Evolutionary conservation across 2,888 invertebrate genomes (phyloP).

Genomic region (Pemphredon lugubris): DNA sequence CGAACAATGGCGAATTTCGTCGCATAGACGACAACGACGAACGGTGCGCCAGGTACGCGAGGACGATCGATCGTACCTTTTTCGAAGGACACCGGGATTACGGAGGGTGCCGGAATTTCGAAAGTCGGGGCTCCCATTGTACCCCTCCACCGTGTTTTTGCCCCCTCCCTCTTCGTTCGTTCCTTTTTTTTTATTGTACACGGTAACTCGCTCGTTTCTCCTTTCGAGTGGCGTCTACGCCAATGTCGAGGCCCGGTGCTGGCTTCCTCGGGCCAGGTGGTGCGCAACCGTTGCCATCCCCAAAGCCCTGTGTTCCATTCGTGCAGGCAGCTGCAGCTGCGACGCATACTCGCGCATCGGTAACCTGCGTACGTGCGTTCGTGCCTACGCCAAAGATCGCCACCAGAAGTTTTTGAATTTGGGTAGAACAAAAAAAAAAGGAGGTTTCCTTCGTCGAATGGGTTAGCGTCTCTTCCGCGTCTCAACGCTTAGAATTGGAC

Average conservation of each 20-base stretch:
- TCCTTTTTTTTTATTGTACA: slow-evolving; percentile 5
- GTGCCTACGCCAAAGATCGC: background rate
- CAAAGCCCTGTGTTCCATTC: slow-evolving; percentile 70
- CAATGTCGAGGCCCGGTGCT: slow-evolving; percentile 72
- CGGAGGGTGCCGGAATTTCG: slow-evolving; percentile 56
- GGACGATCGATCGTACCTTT: slow-evolving; percentile 63
- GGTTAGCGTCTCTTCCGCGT: too few relatives aligned
- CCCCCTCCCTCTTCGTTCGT: background rate
- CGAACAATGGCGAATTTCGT: slow-evolving; percentile 2
- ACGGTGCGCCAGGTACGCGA: slow-evolving; percentile 16
- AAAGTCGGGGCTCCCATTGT: slow-evolving; percentile 56
- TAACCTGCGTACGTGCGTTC: background rate
- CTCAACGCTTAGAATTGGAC: too few relatives aligned
- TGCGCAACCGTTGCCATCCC: slow-evolving; percentile 77
- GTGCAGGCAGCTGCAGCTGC: slow-evolving; percentile 72
- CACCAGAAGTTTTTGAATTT: too few relatives aligned
- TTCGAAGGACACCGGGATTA: slow-evolving; percentile 10
- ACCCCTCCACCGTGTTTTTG: slow-evolving; percentile 4
- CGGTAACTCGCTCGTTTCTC: slow-evolving; percentile 33
- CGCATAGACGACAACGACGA: background rate
- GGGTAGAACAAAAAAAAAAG: too few relatives aligned
- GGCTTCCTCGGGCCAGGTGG: slow-evolving; percentile 77
- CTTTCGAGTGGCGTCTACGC: slow-evolving; percentile 58
- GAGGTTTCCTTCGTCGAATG: too few relatives aligned
- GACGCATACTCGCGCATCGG: slow-evolving; percentile 43